A percentile compares a stretch with the other conserved stretches of the same genome.
These are phyloP conservation scores for Enteromius thamalakanensis DNA, from an alignment of 2,797 vertebrate genomes.

Conservation along the genomic window DNA sequence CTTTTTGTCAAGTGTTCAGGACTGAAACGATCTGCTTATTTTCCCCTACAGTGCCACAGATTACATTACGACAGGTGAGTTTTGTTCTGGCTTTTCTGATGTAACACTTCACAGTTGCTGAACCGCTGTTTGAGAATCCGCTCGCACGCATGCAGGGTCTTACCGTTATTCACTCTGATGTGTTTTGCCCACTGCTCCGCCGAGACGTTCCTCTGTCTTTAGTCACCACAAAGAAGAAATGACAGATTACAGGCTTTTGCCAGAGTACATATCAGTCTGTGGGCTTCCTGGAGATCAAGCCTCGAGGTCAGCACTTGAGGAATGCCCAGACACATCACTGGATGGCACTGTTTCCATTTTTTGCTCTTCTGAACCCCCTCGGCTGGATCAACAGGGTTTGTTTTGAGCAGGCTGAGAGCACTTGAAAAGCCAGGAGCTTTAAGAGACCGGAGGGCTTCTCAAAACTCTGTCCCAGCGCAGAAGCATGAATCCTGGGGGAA, in stretches of 20 bases:
- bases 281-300: slow-evolving; percentile 30
- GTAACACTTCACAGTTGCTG: neutral
- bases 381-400: slow-evolving; percentile 76
- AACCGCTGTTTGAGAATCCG: neutral
- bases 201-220: slow-evolving; percentile 19
- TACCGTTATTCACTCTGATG: slow-evolving; percentile 8
- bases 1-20: neutral
- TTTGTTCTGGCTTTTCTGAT: slow-evolving; percentile 22
- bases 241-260: slow-evolving; percentile 24
- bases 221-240: slow-evolving; percentile 18
- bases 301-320: slow-evolving; percentile 74
- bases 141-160: neutral
- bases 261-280: slow-evolving; percentile 29
- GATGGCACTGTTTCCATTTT: slow-evolving; percentile 99
- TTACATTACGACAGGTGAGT: slow-evolving; percentile 15
- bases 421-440: slow-evolving; percentile 66
- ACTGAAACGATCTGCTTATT: slow-evolving; percentile 18
- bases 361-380: slow-evolving; percentile 60
- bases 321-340: slow-evolving; percentile 96
- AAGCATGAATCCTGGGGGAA: slow-evolving; percentile 1
- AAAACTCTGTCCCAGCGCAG: slow-evolving; percentile 63
- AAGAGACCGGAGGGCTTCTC: slow-evolving; percentile 48
- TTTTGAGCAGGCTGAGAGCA: slow-evolving; percentile 77
- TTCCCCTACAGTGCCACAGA: neutral
- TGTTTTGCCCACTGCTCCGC: slow-evolving; percentile 6